phyloP scores from a whole-genome alignment of 2,113 vertebrate genomes.

The Marmota flaviventris region DNA sequence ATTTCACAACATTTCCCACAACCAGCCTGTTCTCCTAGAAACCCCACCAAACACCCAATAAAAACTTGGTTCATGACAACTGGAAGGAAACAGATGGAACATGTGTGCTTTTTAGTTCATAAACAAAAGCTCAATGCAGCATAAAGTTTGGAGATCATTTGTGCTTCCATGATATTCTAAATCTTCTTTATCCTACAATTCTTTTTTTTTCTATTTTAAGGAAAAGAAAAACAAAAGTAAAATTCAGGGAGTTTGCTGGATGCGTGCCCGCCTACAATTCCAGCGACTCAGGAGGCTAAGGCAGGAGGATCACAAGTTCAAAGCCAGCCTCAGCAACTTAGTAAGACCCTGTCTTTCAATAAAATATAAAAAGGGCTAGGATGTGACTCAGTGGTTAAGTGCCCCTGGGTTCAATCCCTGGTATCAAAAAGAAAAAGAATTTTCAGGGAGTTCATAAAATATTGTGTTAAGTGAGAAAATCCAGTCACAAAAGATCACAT shows the following conservation, averaged over 20 bases:
- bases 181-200: background rate
- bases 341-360: no score
- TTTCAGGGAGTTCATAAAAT: conserved; percentile 1
- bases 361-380: no score
- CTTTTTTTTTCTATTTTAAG: conserved; percentile 32
- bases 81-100: conserved; percentile 8
- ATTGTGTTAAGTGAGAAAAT: background rate
- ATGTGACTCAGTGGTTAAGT: no score
- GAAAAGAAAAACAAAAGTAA: conserved; percentile 57
- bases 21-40: background rate
- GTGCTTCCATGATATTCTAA: conserved; percentile 1
- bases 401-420: no score
- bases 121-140: conserved; percentile 23
- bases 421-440: background rate
- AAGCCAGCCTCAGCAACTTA: no score
- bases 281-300: no score
- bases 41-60: conserved; percentile 4
- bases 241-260: background rate
- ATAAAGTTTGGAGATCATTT: background rate
- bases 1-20: background rate
- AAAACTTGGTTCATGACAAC: background rate
- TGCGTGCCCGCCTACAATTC: no score
- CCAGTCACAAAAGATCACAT: background rate
- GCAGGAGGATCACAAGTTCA: no score
- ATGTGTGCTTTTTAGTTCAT: conserved; percentile 12